Evolutionary conservation across 2,888 invertebrate species (phyloP).

Genomic region (Dasysyrphus tricinctus): DNA sequence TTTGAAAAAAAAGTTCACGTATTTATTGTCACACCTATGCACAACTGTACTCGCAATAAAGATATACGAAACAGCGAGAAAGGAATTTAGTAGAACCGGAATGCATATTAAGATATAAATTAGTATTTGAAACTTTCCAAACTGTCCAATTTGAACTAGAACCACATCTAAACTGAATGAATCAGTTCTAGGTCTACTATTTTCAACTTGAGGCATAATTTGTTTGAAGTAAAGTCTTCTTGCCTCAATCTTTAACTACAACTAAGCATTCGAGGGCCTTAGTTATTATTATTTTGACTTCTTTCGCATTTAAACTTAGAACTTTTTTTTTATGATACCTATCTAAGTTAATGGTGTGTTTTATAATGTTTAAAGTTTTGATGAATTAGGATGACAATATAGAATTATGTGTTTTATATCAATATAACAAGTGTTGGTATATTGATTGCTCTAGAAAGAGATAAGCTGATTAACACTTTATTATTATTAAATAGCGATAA

Average conservation of each 20-base stretch:
- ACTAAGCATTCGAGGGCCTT: not conserved
- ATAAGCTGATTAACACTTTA: conserved; percentile 6
- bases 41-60: conserved; percentile 88
- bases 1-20: not conserved
- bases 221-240: not conserved
- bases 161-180: conserved; percentile 77
- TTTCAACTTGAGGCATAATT: conserved; percentile 17
- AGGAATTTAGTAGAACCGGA: conserved; percentile 87
- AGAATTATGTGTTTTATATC: not conserved
- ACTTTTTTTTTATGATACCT: conserved; percentile 9
- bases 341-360: not conserved
- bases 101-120: conserved; percentile 86
- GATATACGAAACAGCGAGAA: conserved; percentile 86
- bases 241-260: not conserved
- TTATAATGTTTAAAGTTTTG: not conserved
- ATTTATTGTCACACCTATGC: conserved; percentile 85
- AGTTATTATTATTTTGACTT: not conserved
- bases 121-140: conserved; percentile 87
- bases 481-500: not conserved
- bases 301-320: not conserved
- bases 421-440: not conserved
- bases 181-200: not conserved
- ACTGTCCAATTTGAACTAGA: conserved; percentile 84
- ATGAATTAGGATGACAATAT: not conserved
- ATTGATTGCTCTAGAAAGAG: not conserved